These are phyloP conservation scores for Cryptocephalus primarius DNA, from an alignment of 2,888 invertebrate genomes.

Conservation along the genomic window DNA sequence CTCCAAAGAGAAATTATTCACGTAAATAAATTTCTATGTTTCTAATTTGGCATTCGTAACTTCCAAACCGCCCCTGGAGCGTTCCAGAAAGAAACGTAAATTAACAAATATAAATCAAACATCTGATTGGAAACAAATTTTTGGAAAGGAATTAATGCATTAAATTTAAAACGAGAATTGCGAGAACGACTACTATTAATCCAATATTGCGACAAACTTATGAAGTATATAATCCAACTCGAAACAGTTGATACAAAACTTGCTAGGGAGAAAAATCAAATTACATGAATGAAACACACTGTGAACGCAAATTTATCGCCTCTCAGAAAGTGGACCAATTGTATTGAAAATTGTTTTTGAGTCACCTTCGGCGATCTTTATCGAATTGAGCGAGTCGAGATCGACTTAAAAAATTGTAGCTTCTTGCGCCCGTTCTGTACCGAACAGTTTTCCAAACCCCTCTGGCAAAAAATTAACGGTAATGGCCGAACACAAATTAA, in stretches of 20 bases:
- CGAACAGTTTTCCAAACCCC: conserved; percentile 13
- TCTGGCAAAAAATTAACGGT: conserved; percentile 1
- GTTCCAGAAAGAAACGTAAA: too few relatives aligned
- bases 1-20: too few relatives aligned
- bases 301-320: conserved; percentile 35
- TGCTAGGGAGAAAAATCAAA: conserved; percentile 32
- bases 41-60: too few relatives aligned
- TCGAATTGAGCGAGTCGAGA: conserved; percentile 25
- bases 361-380: conserved; percentile 15
- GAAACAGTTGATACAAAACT: conserved; percentile 26
- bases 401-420: conserved; percentile 31
- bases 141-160: conserved; percentile 7
- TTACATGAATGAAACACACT: conserved; percentile 38
- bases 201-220: conserved; percentile 29
- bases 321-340: conserved; percentile 23
- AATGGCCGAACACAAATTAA: conserved; percentile 26
- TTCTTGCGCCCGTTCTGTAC: conserved; percentile 24
- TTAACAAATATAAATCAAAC: too few relatives aligned
- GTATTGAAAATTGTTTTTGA: conserved; percentile 18
- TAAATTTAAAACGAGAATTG: conserved; percentile 2
- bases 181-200: conserved; percentile 22
- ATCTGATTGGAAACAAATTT: too few relatives aligned
- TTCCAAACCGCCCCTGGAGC: too few relatives aligned
- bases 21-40: too few relatives aligned
- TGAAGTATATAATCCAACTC: conserved; percentile 29